phyloP scores from a whole-genome alignment of 2,113 vertebrate species.

The Tinamus guttatus region DNA sequence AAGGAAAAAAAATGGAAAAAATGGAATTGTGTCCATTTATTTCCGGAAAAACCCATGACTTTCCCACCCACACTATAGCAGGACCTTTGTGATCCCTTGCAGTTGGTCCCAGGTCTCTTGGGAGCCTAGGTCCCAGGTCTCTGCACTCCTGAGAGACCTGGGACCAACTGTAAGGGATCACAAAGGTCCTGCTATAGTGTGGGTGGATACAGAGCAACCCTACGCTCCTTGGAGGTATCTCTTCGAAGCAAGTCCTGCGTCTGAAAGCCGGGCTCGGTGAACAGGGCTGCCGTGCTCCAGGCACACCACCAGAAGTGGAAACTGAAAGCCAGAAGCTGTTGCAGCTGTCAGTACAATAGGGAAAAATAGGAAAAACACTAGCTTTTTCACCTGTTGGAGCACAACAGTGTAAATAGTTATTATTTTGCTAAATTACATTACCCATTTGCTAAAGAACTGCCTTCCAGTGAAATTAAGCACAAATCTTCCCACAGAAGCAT shows the following conservation, averaged over 20 bases:
- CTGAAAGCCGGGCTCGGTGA: rapidly evolving
- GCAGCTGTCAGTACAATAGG: background rate
- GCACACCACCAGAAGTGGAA: constrained; percentile 29
- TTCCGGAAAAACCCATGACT: background rate
- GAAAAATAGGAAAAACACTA: constrained; percentile 2
- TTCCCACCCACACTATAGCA: background rate
- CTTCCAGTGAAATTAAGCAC: background rate
- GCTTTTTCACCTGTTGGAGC: rapidly evolving
- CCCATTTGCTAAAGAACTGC: background rate
- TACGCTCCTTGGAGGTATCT: background rate
- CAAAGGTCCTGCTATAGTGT: too few relatives aligned
- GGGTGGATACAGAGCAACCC: background rate
- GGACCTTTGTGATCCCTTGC: background rate
- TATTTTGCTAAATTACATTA: background rate
- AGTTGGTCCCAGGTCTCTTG: background rate
- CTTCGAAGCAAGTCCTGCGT: rapidly evolving
- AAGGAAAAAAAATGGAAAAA: background rate
- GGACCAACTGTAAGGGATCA: too few relatives aligned
- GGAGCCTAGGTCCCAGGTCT: too few relatives aligned
- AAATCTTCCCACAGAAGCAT: background rate
- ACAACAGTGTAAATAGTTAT: rapidly evolving
- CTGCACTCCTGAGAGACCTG: too few relatives aligned
- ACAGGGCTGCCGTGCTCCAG: rapidly evolving
- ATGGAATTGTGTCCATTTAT: background rate
- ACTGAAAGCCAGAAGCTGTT: constrained; percentile 29